Conservation (phyloP, 2,797 vertebrate genomes). For the Myotis myotis region DNA sequence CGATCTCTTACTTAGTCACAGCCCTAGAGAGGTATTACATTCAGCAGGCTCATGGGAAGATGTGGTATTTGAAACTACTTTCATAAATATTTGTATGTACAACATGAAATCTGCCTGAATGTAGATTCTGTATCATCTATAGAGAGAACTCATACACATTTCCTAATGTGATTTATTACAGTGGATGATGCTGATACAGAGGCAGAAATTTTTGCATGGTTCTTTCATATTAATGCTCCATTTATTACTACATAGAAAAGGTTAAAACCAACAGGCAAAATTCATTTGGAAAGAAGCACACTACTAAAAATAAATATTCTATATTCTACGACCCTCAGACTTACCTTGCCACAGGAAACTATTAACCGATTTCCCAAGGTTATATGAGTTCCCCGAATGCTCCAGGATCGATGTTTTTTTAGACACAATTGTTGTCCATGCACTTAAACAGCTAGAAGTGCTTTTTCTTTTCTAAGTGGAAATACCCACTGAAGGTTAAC, state of each 20-base stretch:
- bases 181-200: background rate
- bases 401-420: background rate
- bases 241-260: background rate
- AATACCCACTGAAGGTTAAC: background rate
- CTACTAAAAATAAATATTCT: background rate
- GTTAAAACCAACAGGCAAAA: constrained; percentile 15
- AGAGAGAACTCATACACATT: background rate
- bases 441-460: background rate
- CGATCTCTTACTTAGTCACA: background rate
- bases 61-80: background rate
- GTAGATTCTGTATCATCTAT: background rate
- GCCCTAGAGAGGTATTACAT: background rate
- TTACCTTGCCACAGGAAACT: background rate
- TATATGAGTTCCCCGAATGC: background rate
- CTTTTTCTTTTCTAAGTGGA: background rate
- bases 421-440: background rate
- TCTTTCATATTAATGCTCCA: background rate
- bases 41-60: background rate
- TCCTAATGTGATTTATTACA: background rate
- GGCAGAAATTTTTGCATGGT: background rate
- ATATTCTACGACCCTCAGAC: background rate
- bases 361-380: background rate
- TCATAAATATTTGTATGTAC: background rate
- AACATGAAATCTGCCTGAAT: background rate
- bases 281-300: background rate